Evolutionary conservation across 2,113 vertebrate species (phyloP).

Genomic region (Plecotus auritus): DNA sequence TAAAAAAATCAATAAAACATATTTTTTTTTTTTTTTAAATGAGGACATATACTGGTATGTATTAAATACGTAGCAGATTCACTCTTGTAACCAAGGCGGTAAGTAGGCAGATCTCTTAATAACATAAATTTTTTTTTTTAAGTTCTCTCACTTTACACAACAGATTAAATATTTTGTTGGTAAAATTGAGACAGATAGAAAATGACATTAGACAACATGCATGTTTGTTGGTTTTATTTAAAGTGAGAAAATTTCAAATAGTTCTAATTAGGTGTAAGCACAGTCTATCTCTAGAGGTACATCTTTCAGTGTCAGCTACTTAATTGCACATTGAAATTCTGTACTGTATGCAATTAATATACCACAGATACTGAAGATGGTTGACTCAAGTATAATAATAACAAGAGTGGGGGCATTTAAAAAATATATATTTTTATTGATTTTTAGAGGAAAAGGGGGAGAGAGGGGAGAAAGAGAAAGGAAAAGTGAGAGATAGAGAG

Average conservation of each 20-base stretch:
- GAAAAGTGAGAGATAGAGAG: too few relatives aligned
- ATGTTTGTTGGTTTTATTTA: slow-evolving; percentile 52
- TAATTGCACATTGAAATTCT: slow-evolving; percentile 14
- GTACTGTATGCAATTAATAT: slow-evolving; percentile 12
- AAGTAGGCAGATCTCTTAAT: not conserved
- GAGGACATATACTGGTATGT: not conserved
- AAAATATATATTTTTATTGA: not conserved
- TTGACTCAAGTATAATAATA: slow-evolving; percentile 39
- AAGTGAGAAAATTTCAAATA: slow-evolving; percentile 43
- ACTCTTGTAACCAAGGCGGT: not conserved
- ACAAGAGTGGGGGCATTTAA: slow-evolving; percentile 27
- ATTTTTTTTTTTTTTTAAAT: too few relatives aligned
- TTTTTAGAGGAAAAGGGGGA: too few relatives aligned
- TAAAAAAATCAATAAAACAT: too few relatives aligned
- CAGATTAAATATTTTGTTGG: slow-evolving; percentile 48
- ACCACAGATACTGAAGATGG: not conserved
- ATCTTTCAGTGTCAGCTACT: slow-evolving; percentile 39
- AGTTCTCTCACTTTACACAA: slow-evolving; percentile 25
- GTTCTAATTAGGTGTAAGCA: slow-evolving; percentile 59
- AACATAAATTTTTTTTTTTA: not conserved
- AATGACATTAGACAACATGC: slow-evolving; percentile 6
- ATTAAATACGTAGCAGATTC: not conserved
- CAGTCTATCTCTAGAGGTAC: slow-evolving; percentile 26
- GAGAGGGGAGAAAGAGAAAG: too few relatives aligned
- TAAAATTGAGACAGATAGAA: slow-evolving; percentile 27